Base-by-base conservation (phyloP, 2,888 invertebrate genomes). In the Eledona agricola region DNA sequence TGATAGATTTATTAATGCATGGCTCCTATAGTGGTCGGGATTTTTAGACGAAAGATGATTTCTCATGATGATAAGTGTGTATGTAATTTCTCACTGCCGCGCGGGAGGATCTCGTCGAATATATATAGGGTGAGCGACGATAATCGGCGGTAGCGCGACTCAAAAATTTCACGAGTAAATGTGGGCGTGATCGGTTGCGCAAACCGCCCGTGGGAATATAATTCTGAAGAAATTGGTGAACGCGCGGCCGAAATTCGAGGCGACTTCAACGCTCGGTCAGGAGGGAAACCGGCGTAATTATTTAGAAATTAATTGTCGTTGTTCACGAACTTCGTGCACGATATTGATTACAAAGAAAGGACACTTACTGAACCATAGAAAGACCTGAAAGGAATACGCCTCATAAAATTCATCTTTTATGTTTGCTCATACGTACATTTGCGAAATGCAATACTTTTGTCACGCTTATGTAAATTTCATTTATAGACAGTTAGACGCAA, bases 331-430 rank as follows among this genome's bases (percentile, higher is more conserved):
- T 43, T 37, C 31, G 47, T 47, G 37, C 29, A 29, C 28, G 29
- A 26, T 35, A 37, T 47, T 47, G 37, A 47, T 47, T 47, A 37
- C 45, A 47, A 37, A 37, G 47, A 47, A 47, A 47, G 37, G 47
- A 37, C 43, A 47, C 15, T 47, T 35, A 20, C 37, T 47, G 47
- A 47, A 47, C 35, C 47, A 37, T 47, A 37, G 28, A 47, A 34
- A n/a, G 38, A 43, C 43, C 22, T 35, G 46, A 37, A 47, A 47
- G 22, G 47, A 37, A 47, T 47, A 47, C 47, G 49, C 49, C 40
- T 50, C 49, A 40, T 50, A 50, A 40, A 50, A 40, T 50, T 31
- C 49, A 23, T 50, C 49, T 35, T 47, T 47, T 47, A 47, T 47
- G 37, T 47, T 47, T 37, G 47, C 34, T 37, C 47, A 25, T 47